phyloP scores from a whole-genome alignment of 1,140 invertebrate genomes.

The Ostrea denselamellosa region DNA sequence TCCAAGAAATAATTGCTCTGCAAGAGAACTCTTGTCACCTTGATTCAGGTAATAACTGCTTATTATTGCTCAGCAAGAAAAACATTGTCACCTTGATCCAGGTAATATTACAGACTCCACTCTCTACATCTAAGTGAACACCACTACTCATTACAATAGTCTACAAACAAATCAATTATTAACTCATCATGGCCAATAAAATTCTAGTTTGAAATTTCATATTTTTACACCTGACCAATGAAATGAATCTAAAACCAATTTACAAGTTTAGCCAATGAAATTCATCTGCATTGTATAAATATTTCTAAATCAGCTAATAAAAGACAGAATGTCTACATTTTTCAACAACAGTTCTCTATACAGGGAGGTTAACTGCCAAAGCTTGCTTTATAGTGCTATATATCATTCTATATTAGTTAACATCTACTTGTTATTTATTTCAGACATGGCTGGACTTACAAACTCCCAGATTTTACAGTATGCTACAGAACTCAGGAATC shows the following conservation, averaged over 20 bases:
- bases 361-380: background rate
- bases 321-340: background rate
- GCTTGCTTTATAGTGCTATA: background rate
- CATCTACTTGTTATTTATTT: background rate
- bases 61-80: background rate
- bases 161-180: background rate
- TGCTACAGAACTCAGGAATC: background rate
- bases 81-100: background rate
- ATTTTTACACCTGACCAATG: background rate
- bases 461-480: background rate
- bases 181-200: background rate
- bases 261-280: background rate
- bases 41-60: background rate
- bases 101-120: background rate
- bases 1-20: background rate
- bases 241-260: background rate
- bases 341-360: background rate
- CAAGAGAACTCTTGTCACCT: background rate
- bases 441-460: background rate
- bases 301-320: background rate
- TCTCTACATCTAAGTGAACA: constrained; percentile 25
- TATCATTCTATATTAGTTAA: background rate
- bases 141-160: background rate
- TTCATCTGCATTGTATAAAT: background rate
- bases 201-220: background rate